Evolutionary conservation across 2,113 vertebrate species (phyloP).

Genomic region (Pandion haliaetus): DNA sequence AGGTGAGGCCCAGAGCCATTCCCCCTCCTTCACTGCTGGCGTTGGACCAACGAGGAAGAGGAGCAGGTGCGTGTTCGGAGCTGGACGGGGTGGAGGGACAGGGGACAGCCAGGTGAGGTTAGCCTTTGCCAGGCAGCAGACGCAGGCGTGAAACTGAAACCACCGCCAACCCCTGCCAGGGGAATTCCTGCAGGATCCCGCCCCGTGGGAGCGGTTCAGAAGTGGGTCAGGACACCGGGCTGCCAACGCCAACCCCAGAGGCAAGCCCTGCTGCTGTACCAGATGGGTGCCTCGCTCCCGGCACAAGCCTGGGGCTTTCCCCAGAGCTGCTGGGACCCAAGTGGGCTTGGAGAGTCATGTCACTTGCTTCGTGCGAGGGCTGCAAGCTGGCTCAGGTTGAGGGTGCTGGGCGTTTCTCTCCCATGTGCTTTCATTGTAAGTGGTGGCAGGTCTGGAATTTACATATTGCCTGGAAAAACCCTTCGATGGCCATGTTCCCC

Average conservation of each 20-base stretch:
- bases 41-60: not conserved
- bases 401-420: not conserved
- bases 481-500: not conserved
- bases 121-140: not conserved
- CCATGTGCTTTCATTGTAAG: not conserved
- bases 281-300: not conserved
- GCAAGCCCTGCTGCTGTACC: not conserved
- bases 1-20: not conserved
- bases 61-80: not conserved
- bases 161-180: not conserved
- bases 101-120: not conserved
- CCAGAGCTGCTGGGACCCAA: not conserved
- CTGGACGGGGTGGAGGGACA: not conserved
- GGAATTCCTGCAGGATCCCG: not conserved
- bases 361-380: fast-evolving
- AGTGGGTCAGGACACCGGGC: not conserved
- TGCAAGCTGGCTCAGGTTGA: not conserved
- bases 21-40: not conserved
- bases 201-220: not conserved
- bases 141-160: not conserved
- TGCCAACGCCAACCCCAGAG: not conserved
- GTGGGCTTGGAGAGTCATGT: not conserved
- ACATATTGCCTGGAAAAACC: not conserved
- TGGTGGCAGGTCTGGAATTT: not conserved
- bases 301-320: not conserved